A percentile compares a stretch with the other conserved stretches of the same genome.
Evolutionary conservation across 35 echinoderm and acorn worm genomes (phyloP).

Genomic region (Acanthaster planci): DNA sequence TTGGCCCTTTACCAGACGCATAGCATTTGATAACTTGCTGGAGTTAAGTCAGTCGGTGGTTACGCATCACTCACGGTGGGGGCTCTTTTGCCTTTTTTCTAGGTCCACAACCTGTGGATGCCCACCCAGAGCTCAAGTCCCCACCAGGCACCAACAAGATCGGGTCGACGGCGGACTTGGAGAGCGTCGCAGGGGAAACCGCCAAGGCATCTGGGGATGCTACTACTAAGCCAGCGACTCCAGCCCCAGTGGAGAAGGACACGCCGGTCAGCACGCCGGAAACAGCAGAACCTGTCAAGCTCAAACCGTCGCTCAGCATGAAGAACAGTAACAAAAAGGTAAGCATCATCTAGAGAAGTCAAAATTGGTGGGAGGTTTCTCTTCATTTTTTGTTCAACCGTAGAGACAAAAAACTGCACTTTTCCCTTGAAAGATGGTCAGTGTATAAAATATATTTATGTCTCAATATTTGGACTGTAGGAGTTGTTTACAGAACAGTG

Average conservation of each 20-base stretch:
- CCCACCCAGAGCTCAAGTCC: background rate
- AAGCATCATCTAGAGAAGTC: background rate
- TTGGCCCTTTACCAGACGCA: too few relatives aligned
- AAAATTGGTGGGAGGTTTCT: too few relatives aligned
- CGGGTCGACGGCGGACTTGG: background rate
- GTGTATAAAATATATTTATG: too few relatives aligned
- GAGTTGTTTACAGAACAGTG: too few relatives aligned
- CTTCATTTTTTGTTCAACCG: too few relatives aligned
- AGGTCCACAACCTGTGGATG: background rate
- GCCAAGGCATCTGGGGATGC: background rate
- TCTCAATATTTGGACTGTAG: too few relatives aligned
- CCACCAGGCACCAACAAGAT: background rate
- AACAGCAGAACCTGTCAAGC: slow-evolving; percentile 7
- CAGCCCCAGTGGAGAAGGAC: background rate
- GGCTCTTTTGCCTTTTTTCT: background rate
- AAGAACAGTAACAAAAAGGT: slow-evolving; percentile 43
- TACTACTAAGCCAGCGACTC: background rate
- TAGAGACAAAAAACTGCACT: too few relatives aligned
- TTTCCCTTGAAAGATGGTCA: too few relatives aligned
- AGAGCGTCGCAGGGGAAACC: background rate
- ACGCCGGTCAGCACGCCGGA: background rate
- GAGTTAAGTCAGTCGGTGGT: too few relatives aligned
- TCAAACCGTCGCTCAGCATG: slow-evolving; percentile 36
- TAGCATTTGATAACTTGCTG: too few relatives aligned
- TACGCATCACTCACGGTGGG: too few relatives aligned